Evolutionary conservation across 92 coral and sea anemone genomes (phyloP).

Genomic region (Epizoanthus illoricatus): DNA sequence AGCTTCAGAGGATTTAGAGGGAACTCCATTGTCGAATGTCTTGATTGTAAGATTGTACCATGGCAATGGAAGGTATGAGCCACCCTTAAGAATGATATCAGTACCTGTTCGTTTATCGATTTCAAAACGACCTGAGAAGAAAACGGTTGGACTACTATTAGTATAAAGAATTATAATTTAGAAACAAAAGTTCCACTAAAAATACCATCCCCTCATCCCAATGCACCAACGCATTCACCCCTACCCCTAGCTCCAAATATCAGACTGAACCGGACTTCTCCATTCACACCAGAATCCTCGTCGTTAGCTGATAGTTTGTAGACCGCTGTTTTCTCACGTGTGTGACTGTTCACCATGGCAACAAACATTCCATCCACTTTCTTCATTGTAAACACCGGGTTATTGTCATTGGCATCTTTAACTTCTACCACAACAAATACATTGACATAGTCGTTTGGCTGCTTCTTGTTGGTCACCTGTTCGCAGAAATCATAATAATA

Average conservation of each 20-base stretch:
- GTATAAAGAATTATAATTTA: slow-evolving; percentile 5
- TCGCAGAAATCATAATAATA: background rate
- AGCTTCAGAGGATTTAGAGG: slow-evolving; percentile 48
- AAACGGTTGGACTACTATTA: slow-evolving; percentile 30
- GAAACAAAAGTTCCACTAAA: background rate
- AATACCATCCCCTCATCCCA: no score
- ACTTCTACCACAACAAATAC: slow-evolving; percentile 68
- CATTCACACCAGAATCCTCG: slow-evolving; percentile 74
- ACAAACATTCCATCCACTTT: slow-evolving; percentile 54
- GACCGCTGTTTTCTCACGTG: slow-evolving; percentile 68
- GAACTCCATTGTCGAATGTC: slow-evolving; percentile 80
- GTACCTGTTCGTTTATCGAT: slow-evolving; percentile 33
- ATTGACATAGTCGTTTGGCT: slow-evolving; percentile 68
- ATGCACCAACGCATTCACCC: slow-evolving; percentile 37
- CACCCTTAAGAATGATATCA: slow-evolving; percentile 54
- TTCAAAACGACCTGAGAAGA: slow-evolving; percentile 32
- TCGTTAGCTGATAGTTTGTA: slow-evolving; percentile 73
- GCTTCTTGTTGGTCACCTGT: slow-evolving; percentile 42
- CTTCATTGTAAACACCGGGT: slow-evolving; percentile 71
- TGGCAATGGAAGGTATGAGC: slow-evolving; percentile 49
- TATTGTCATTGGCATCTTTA: slow-evolving; percentile 83
- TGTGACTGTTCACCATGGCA: slow-evolving; percentile 68
- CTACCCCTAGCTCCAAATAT: slow-evolving; percentile 41
- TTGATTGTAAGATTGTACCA: slow-evolving; percentile 78
- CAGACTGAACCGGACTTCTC: slow-evolving; percentile 64